Evolutionary conservation across 37 sponge, comb jelly and placozoan species (phyloP).

Genomic region (Bolinopsis microptera): DNA sequence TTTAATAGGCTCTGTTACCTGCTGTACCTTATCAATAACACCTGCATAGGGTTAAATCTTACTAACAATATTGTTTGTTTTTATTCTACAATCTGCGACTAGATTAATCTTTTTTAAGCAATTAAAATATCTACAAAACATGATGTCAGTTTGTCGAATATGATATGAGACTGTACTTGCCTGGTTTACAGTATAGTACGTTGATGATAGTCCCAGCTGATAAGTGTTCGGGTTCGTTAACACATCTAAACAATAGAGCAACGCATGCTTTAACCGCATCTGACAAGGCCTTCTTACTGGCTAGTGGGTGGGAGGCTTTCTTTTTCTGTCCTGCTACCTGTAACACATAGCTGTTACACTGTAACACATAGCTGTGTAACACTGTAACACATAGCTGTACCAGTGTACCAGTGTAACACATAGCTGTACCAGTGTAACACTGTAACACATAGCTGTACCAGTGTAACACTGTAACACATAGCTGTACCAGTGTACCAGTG

Average conservation of each 20-base stretch:
- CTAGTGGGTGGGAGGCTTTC: background rate
- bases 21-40: conserved; percentile 17
- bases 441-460: too few species aligned
- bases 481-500: too few species aligned
- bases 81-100: too few species aligned
- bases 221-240: background rate
- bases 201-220: background rate
- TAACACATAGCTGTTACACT: background rate
- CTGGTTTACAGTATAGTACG: conserved; percentile 29
- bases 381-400: too few species aligned
- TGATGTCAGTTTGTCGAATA: too few species aligned
- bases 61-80: background rate
- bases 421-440: too few species aligned
- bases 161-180: too few species aligned
- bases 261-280: background rate
- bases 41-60: background rate
- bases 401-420: too few species aligned
- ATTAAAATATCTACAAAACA: too few species aligned
- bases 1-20: background rate
- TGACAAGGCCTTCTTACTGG: background rate
- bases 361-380: background rate
- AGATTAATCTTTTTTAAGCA: too few species aligned
- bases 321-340: conserved; percentile 14
- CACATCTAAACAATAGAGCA: background rate
- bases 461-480: too few species aligned